Base-by-base conservation (phyloP, 2,888 invertebrate species). In the Agrilus cyanescens region DNA sequence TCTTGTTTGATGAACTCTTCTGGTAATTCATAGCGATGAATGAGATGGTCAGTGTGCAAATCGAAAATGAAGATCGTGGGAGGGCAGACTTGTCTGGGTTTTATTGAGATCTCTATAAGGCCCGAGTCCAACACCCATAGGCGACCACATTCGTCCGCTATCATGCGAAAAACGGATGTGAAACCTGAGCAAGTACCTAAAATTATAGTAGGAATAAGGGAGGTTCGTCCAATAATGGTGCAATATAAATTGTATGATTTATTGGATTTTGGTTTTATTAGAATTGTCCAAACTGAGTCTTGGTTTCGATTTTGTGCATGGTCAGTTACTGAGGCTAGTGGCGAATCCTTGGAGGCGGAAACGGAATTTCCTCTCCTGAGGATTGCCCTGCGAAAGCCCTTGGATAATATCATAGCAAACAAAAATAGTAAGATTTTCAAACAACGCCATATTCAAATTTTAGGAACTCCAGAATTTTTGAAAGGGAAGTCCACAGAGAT, bases 101-200 rank as follows among this genome's bases (percentile, higher is more conserved):
- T 69, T n/a, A 75, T 74, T 12, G 78, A 78, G 1, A 79, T 76
- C 53, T 86, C 76, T 4, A 82, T 75, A 57, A 82, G 79, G 1
- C 88, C 88, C 0, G 85, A 83, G 62, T 88, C 87, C 45, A 88
- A 66, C 0, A 85, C 75, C 87, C 87, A 88, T 4, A 88, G 67
- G 32, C 85, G 74, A 37, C 80, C 78, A 51, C 88, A 88, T 1
- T 73, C 68, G 60, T 88, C 88, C 0, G 80, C 76, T 53, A 76
- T 75, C 36, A 85, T 69, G 16, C 88, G 73, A 57, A 86, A 87
- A 1, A 86, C 85, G 2, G 86, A 87, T 1, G 81, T 82, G 31
- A 87, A 62, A 31, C 81, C 78, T 2, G 73, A 70, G 56, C 87
- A 87, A 43, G 76, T 71, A 35, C 58, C 72, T 71, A 52, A 38